Conservation (phyloP, 2,888 invertebrate genomes). For the Philonicus albiceps region DNA sequence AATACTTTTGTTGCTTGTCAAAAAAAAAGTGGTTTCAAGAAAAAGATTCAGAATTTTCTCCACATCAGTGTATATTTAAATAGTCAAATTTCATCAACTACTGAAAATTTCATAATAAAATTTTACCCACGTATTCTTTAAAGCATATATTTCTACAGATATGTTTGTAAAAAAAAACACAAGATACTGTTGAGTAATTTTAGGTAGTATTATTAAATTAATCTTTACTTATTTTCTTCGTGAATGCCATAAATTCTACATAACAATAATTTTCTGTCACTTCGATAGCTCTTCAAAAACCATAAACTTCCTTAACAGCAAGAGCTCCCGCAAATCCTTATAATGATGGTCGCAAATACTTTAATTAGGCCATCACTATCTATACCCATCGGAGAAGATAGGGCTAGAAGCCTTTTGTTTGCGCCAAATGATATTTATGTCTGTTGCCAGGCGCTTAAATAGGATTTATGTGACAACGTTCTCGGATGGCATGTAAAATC, state of each 20-base stretch:
- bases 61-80: too few relatives aligned
- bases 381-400: background rate
- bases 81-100: too few relatives aligned
- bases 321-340: background rate
- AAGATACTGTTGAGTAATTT: background rate
- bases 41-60: too few relatives aligned
- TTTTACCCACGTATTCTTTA: too few relatives aligned
- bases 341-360: background rate
- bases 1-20: too few relatives aligned
- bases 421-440: background rate
- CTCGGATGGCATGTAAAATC: background rate
- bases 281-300: background rate
- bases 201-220: background rate
- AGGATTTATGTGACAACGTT: background rate
- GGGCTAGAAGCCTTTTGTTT: background rate
- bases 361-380: background rate
- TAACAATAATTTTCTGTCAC: background rate
- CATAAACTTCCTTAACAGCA: background rate
- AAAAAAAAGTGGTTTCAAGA: too few relatives aligned
- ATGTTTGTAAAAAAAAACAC: too few relatives aligned
- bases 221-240: background rate
- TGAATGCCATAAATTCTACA: background rate
- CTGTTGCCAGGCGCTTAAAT: background rate
- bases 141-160: too few relatives aligned
- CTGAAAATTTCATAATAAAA: too few relatives aligned